Base-by-base conservation (phyloP, 1,140 invertebrate genomes). In the Armadillidium nasatum region DNA sequence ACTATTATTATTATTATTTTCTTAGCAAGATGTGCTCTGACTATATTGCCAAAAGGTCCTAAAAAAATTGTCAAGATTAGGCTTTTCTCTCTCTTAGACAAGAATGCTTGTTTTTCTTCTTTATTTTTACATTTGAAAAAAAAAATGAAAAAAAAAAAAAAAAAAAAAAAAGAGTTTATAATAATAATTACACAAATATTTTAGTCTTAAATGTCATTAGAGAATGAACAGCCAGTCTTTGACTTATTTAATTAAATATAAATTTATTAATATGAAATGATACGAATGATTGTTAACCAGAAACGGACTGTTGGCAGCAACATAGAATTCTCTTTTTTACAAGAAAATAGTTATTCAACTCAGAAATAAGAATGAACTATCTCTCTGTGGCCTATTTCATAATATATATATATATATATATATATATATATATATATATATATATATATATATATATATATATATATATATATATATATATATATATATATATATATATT, bases 351-450 rank as follows among this genome's bases (percentile, higher is more conserved):
- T 19, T 60, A 60, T 60, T 60, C 11, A 60, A 19, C 19, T 13
- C 11, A 60, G 50, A 60, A 60, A 60, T 60, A 15, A 60, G 50
- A 60, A 33, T 33, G 6, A 33, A 33, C 33, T 33, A 33, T 33
- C 33, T 33, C 33, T 60, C 50, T 60, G 50, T 60, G 50, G 19
- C 50, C 50, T 60, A 60, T 60, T 60, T 7, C 7, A 60, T 15
- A 19, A 2, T 60, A 60, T 60, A 60, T 60, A 60, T 33, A 19
- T 60, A 60, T 60, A 19, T 60, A 50, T 15, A 60, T 60, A 19
- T 60, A 60, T 15, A 60, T 60, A 15, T 60, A 60, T 15, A 60
- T 13, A 60, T 60, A 60, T 60, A 60, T 15, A 60, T 60, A 60
- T 60, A 60, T 60, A 60, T 13, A 15, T 15, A 60, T 60, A 15